phyloP scores from a whole-genome alignment of 1,140 invertebrate genomes.

The Littorina saxatilis region DNA sequence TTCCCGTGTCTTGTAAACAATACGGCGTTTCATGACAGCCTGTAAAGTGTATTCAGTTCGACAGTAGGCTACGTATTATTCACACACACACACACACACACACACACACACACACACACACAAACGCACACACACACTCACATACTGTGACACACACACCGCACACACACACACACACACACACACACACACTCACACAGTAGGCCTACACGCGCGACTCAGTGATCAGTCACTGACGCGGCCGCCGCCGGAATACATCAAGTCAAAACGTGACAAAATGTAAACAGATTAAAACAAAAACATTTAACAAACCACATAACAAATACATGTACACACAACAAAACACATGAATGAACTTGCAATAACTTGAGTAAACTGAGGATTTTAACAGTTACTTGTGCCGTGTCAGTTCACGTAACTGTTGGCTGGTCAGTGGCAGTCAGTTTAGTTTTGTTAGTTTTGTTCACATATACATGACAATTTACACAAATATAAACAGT shows the following conservation, averaged over 20 bases:
- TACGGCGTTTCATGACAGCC: background rate
- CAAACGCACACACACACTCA: constrained; percentile 1
- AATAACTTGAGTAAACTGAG: too few species aligned
- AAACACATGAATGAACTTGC: too few species aligned
- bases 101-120: constrained; percentile 25
- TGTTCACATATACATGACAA: background rate
- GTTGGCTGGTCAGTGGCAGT: too few species aligned
- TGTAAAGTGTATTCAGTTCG: too few species aligned
- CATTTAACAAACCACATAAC: too few species aligned
- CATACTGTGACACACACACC: constrained; percentile 5
- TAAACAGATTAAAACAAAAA: background rate
- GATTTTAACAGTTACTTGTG: background rate
- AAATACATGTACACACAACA: too few species aligned
- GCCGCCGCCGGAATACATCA: background rate
- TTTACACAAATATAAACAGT: too few species aligned
- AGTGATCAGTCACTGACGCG: background rate
- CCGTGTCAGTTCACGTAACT: background rate
- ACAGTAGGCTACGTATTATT: background rate
- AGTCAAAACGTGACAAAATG: background rate
- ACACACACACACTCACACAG: constrained; percentile 25
- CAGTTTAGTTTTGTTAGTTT: too few species aligned
- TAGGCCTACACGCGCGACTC: constrained; percentile 8
- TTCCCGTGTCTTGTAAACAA: background rate
- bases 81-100: background rate
- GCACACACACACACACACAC: constrained; percentile 21